A percentile compares a stretch with the other conserved stretches of the same genome.
phyloP scores from a whole-genome alignment of 2,888 invertebrate genomes.

The Heteropelma amictum region DNA sequence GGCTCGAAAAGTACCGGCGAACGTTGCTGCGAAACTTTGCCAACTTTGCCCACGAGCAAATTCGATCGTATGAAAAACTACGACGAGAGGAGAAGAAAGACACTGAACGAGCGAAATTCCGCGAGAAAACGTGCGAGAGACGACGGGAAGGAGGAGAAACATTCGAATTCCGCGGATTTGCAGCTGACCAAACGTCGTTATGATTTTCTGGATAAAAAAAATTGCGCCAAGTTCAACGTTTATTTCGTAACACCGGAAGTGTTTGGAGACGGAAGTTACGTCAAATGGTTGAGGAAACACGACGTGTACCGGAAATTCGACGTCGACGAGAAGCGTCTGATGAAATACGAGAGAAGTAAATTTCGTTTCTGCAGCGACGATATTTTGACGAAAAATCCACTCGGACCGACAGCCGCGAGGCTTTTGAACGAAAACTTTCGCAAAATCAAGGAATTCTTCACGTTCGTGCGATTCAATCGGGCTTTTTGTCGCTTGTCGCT shows the following conservation, averaged over 20 bases:
- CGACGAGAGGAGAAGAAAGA: conserved; percentile 38
- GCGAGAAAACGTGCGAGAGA: not conserved
- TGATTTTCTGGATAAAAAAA: conserved; percentile 3
- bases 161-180: not conserved
- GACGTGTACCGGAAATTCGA: no score
- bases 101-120: not conserved
- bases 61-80: conserved; percentile 59
- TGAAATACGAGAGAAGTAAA: not conserved
- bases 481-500: conserved; percentile 65
- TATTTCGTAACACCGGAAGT: conserved; percentile 42
- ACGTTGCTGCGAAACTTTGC: conserved; percentile 15
- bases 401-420: not conserved
- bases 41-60: conserved; percentile 48
- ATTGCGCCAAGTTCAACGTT: conserved; percentile 47
- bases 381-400: not conserved
- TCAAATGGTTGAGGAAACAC: no score
- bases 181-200: conserved; percentile 1
- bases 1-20: not conserved
- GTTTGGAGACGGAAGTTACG: not conserved
- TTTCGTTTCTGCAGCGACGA: not conserved
- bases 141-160: not conserved
- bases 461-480: conserved; percentile 63
- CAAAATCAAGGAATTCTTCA: conserved; percentile 41
- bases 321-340: not conserved
- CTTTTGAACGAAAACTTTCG: not conserved